phyloP scores from a whole-genome alignment of 2,888 invertebrate species.

The Brachynemurus nebulosus region DNA sequence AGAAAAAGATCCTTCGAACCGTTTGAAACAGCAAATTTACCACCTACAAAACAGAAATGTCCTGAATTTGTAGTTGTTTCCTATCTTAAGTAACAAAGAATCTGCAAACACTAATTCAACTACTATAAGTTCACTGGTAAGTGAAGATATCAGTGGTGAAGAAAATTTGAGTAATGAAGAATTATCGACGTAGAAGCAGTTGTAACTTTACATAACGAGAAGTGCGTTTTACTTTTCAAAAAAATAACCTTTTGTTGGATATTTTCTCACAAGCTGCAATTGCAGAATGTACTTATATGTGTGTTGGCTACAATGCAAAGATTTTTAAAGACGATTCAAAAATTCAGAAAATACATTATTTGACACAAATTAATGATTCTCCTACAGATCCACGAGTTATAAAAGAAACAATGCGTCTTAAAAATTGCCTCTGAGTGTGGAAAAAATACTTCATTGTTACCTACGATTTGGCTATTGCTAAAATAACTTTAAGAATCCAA shows the following conservation, averaged over 20 bases:
- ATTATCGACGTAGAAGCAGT: no score
- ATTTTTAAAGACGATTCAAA: constrained; percentile 12
- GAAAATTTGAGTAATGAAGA: no score
- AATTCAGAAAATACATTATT: constrained; percentile 18
- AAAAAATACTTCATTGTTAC: constrained; percentile 5
- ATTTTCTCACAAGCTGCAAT: no score
- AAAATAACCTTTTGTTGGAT: constrained; percentile 7
- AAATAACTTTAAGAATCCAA: constrained; percentile 18
- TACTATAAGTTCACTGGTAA: no score
- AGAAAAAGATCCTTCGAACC: constrained; percentile 17
- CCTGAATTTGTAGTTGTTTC: no score
- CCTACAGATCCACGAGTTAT: constrained; percentile 19
- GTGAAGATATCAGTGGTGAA: no score
- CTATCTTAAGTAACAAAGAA: no score
- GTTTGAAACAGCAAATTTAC: constrained; percentile 14
- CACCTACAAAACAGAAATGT: background rate
- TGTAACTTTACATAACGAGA: no score
- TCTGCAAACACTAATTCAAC: no score
- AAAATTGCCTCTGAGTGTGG: constrained; percentile 14
- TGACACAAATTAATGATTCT: constrained; percentile 20
- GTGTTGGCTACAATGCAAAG: constrained; percentile 16
- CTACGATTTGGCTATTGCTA: constrained; percentile 18
- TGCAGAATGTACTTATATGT: no score
- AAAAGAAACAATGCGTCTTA: constrained; percentile 14
- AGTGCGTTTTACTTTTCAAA: background rate